Conservation (phyloP, 2,888 invertebrate genomes). For the Teinopalpus imperialis region DNA sequence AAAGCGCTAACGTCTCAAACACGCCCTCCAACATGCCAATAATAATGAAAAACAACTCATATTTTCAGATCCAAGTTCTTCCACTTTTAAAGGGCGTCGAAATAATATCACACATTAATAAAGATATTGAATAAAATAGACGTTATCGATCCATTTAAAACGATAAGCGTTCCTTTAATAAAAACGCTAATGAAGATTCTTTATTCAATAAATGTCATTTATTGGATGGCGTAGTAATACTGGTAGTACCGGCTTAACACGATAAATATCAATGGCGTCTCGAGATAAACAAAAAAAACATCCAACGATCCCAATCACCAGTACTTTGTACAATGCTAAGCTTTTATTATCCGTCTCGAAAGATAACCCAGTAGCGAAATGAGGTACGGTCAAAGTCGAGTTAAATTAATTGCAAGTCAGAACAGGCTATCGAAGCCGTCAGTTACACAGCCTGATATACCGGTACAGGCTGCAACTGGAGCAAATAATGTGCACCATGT, state of each 20-base stretch:
- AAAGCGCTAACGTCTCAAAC: too few species aligned
- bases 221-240: neutral
- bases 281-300: conserved; percentile 1
- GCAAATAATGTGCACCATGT: conserved; percentile 19
- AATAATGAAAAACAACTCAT: too few species aligned
- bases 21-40: too few species aligned
- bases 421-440: conserved; percentile 48
- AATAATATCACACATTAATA: too few species aligned
- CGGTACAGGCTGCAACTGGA: conserved; percentile 21
- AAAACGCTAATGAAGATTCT: neutral
- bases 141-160: too few species aligned
- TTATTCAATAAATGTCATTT: conserved; percentile 1
- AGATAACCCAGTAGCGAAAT: conserved; percentile 23
- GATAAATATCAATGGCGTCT: conserved; percentile 10
- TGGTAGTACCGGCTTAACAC: conserved; percentile 4
- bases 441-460: conserved; percentile 29
- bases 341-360: conserved; percentile 18
- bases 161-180: too few species aligned
- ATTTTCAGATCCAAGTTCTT: too few species aligned
- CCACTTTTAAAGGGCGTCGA: too few species aligned
- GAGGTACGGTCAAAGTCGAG: conserved; percentile 31
- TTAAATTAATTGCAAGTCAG: conserved; percentile 50
- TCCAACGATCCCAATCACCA: conserved; percentile 7
- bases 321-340: conserved; percentile 18
- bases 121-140: too few species aligned